Evolutionary conservation across 2,888 invertebrate species (phyloP).

Genomic region (Drosophila niveifrons): DNA sequence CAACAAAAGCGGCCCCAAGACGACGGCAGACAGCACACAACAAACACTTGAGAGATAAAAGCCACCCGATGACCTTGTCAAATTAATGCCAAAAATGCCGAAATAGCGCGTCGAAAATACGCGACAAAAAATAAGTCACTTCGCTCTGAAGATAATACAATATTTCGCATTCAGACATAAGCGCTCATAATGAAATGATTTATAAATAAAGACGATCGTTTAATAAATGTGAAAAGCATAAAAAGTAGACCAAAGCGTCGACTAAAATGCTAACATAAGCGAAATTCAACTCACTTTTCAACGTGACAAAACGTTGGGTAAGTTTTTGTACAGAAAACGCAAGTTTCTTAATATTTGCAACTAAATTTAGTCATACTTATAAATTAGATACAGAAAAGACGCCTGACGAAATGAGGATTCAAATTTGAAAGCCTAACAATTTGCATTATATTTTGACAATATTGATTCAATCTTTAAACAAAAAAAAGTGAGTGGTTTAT

Average conservation of each 20-base stretch:
- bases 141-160: conserved; percentile 29
- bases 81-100: conserved; percentile 71
- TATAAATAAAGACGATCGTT: conserved; percentile 45
- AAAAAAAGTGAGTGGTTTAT: no score
- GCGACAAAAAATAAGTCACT: conserved; percentile 42
- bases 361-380: conserved; percentile 16
- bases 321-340: conserved; percentile 8
- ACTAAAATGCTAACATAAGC: conserved; percentile 31
- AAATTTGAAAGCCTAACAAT: not conserved
- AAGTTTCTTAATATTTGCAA: conserved; percentile 29
- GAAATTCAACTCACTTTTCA: conserved; percentile 41
- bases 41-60: conserved; percentile 41
- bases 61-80: conserved; percentile 66
- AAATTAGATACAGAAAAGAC: conserved; percentile 13
- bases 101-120: conserved; percentile 46
- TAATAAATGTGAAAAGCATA: conserved; percentile 27
- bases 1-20: conserved; percentile 3
- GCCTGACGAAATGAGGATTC: not conserved
- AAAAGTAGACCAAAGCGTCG: conserved; percentile 37
- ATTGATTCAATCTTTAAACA: no score
- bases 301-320: conserved; percentile 6
- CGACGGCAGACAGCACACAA: conserved; percentile 7
- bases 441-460: no score
- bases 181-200: conserved; percentile 36
- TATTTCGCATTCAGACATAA: conserved; percentile 10